phyloP scores from a whole-genome alignment of 2,113 vertebrate genomes.

The Phycodurus eques region DNA sequence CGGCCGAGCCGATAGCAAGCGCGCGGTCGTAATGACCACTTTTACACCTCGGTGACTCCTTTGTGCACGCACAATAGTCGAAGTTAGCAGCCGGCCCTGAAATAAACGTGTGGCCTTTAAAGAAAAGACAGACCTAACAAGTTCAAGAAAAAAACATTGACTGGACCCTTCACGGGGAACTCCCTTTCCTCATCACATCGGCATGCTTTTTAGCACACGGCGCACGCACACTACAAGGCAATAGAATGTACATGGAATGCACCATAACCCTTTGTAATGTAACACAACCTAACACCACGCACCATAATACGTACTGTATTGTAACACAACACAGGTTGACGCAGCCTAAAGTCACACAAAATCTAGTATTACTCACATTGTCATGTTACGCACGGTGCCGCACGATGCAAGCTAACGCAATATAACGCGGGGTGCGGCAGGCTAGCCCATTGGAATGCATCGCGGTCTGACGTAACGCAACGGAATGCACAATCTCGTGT shows the following conservation, averaged over 20 bases:
- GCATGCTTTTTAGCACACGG: not conserved
- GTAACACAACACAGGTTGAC: too few relatives aligned
- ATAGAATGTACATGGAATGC: not conserved
- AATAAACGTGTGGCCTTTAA: not conserved
- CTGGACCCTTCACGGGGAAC: not conserved
- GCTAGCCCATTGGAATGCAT: too few relatives aligned
- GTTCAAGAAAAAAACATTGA: not conserved
- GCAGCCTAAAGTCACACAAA: too few relatives aligned
- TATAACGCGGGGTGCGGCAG: too few relatives aligned
- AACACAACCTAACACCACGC: too few relatives aligned
- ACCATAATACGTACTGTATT: not conserved
- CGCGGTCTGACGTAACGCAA: too few relatives aligned
- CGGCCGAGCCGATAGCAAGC: not conserved
- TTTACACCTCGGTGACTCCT: not conserved
- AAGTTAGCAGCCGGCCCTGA: not conserved
- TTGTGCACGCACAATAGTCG: constrained; percentile 1
- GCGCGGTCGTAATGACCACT: not conserved
- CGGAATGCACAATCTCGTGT: too few relatives aligned
- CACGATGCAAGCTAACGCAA: too few relatives aligned
- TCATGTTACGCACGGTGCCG: too few relatives aligned
- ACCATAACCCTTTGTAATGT: too few relatives aligned
- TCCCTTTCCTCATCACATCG: not conserved
- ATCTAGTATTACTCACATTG: too few relatives aligned
- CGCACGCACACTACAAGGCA: not conserved
- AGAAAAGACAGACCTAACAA: not conserved